phyloP scores from a whole-genome alignment of 2,113 vertebrate species.

The Caretta caretta region DNA sequence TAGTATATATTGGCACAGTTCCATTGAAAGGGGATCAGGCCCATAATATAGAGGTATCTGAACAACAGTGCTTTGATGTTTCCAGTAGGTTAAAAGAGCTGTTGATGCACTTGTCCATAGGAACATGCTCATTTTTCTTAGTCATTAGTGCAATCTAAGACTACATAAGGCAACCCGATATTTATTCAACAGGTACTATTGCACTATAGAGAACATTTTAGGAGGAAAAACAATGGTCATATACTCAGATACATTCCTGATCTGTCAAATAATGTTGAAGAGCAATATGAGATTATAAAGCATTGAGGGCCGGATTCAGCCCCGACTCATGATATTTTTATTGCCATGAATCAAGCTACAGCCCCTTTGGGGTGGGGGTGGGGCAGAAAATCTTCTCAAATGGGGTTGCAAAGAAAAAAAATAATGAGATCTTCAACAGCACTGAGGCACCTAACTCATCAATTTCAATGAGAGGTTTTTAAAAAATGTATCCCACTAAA shows the following conservation, averaged over 20 bases:
- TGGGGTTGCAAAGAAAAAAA: not conserved
- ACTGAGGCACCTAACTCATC: not conserved
- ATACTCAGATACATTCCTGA: not conserved
- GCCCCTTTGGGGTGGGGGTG: no score
- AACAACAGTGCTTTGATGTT: not conserved
- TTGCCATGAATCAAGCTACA: not conserved
- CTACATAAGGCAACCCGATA: not conserved
- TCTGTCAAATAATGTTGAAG: not conserved
- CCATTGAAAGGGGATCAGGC: not conserved
- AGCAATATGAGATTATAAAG: not conserved
- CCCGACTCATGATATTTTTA: not conserved
- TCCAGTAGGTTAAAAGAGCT: not conserved
- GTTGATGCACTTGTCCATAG: not conserved
- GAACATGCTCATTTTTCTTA: accelerated
- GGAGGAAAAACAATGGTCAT: not conserved
- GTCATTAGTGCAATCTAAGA: not conserved
- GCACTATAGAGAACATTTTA: not conserved
- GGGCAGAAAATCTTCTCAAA: not conserved
- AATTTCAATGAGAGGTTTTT: not conserved
- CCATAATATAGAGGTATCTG: not conserved
- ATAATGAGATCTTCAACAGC: not conserved
- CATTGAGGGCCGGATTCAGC: not conserved
- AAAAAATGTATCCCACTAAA: not conserved
- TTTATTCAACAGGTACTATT: accelerated
- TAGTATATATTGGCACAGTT: not conserved